A percentile compares a stretch with the other conserved stretches of the same genome.
Conservation (phyloP, 1,140 invertebrate genomes). For the Penaeus vannamei region DNA sequence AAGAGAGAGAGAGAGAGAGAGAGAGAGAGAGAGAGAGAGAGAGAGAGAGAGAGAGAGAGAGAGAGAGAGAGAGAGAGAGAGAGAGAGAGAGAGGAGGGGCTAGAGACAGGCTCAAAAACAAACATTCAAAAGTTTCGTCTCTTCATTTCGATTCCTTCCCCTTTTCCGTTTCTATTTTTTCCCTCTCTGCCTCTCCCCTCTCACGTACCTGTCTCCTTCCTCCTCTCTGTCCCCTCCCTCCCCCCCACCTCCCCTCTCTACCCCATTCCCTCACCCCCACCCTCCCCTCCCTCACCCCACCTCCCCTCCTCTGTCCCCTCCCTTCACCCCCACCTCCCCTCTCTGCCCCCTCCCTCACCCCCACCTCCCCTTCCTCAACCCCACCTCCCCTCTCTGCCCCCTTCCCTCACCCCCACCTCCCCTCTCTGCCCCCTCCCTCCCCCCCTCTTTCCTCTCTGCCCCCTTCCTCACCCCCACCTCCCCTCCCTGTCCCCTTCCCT, state of each 20-base stretch:
- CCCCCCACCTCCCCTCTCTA: too few species aligned
- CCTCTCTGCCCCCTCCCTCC: too few species aligned
- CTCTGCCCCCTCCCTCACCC: too few species aligned
- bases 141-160: background rate
- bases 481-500: too few species aligned
- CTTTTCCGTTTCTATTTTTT: background rate
- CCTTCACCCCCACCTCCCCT: too few species aligned
- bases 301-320: background rate
- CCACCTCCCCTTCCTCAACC: too few species aligned
- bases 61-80: constrained; percentile 7
- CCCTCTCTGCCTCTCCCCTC: background rate
- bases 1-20: background rate
- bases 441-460: too few species aligned
- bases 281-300: too few species aligned
- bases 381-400: too few species aligned
- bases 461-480: too few species aligned
- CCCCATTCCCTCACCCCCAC: background rate
- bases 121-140: background rate
- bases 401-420: too few species aligned
- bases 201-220: background rate
- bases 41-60: constrained; percentile 16
- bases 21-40: background rate
- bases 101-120: background rate
- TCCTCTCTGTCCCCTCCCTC: background rate
- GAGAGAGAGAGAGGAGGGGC: background rate